Evolutionary conservation across 2,113 vertebrate genomes (phyloP).

Genomic region (human (Homo sapiens)): GRCh38 chr2:34353501-34354000

Average conservation of each 20-base stretch:
- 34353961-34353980: neutral
- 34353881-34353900: neutral
- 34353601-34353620: neutral
- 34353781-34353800: slow-evolving; percentile 22
- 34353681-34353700: slow-evolving; percentile 8
- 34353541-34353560: neutral
- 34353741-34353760: slow-evolving; percentile 21
- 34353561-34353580: neutral
- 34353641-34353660: neutral
- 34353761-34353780: slow-evolving; percentile 37
- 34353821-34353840: slow-evolving; percentile 2
- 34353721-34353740: slow-evolving; percentile 33
- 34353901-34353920: neutral
- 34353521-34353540: neutral
- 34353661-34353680: slow-evolving; percentile 52
- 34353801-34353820: slow-evolving; percentile 18
- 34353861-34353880: neutral
- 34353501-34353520: neutral
- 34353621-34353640: neutral
- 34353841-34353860: neutral
- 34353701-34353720: slow-evolving; percentile 10
- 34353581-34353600: neutral
- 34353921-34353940: neutral
- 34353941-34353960: neutral
- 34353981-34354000: neutral